Conservation (phyloP, 2,113 vertebrate species). For the Athene cunicularia region DNA sequence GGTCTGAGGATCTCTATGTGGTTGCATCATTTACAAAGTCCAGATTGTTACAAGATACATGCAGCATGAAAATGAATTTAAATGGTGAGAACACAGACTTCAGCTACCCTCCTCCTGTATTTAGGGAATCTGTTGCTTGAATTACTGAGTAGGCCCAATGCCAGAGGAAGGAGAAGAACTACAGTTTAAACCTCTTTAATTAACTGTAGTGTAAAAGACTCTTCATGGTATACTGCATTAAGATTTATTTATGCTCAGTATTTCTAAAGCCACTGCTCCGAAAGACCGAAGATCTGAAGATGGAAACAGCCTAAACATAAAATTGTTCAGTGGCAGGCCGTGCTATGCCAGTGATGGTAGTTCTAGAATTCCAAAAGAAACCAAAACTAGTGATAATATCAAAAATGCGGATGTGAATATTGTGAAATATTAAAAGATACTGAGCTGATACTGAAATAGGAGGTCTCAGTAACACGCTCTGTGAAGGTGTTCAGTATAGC, state of each 20-base stretch:
- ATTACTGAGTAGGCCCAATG: conserved; percentile 6
- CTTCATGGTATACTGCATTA: background rate
- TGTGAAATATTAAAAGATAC: background rate
- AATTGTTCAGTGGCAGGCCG: background rate
- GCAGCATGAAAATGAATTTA: conserved; percentile 28
- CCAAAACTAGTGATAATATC: background rate
- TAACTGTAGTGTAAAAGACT: conserved; percentile 38
- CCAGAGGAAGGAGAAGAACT: conserved; percentile 17
- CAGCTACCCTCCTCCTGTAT: background rate
- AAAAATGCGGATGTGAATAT: background rate
- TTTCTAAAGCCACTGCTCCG: background rate
- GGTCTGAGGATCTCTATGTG: background rate
- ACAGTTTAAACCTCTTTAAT: conserved; percentile 54
- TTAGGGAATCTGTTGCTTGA: conserved; percentile 22
- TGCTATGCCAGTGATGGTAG: background rate
- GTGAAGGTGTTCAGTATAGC: background rate
- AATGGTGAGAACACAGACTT: conserved; percentile 17
- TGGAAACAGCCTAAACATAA: background rate
- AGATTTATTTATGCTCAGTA: conserved; percentile 25
- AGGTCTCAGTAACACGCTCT: background rate
- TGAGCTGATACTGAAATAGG: background rate
- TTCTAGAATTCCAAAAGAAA: background rate
- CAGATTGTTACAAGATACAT: background rate
- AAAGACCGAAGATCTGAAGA: background rate
- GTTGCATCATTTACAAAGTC: background rate